Conservation (phyloP, 2,888 invertebrate genomes). For the Spisula subtruncata region DNA sequence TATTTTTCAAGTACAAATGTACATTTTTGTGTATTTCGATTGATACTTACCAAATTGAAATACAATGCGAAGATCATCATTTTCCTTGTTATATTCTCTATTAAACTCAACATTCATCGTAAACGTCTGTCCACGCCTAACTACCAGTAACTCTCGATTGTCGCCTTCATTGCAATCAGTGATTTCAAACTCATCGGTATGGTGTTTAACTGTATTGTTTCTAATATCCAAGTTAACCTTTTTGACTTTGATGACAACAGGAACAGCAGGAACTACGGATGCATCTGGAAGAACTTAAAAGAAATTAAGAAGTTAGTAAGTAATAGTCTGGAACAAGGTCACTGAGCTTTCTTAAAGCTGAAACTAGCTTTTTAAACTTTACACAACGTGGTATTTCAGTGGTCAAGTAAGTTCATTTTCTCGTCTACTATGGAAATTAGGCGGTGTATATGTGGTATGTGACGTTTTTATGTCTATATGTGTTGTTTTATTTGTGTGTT, state of each 20-base stretch:
- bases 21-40: not conserved
- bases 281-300: not conserved
- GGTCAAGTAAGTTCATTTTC: too few relatives aligned
- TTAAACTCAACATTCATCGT: slow-evolving; percentile 92
- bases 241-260: slow-evolving; percentile 56
- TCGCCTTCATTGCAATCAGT: slow-evolving; percentile 83
- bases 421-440: too few relatives aligned
- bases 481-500: too few relatives aligned
- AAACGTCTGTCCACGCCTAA: slow-evolving; percentile 92
- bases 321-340: too few relatives aligned
- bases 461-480: too few relatives aligned
- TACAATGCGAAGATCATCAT: slow-evolving; percentile 94
- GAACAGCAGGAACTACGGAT: not conserved
- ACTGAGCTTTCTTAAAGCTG: too few relatives aligned
- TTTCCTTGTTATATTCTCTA: slow-evolving; percentile 91
- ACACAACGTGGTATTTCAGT: too few relatives aligned
- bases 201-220: slow-evolving; percentile 92
- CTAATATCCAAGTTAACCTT: slow-evolving; percentile 91
- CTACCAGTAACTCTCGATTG: slow-evolving; percentile 87
- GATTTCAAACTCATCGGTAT: slow-evolving; percentile 91
- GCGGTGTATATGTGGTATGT: too few relatives aligned
- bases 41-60: slow-evolving; percentile 89
- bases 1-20: too few relatives aligned
- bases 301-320: too few relatives aligned
- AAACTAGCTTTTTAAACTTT: too few relatives aligned